Conservation (phyloP, 2,888 invertebrate species). For the Hybos culiciformis region DNA sequence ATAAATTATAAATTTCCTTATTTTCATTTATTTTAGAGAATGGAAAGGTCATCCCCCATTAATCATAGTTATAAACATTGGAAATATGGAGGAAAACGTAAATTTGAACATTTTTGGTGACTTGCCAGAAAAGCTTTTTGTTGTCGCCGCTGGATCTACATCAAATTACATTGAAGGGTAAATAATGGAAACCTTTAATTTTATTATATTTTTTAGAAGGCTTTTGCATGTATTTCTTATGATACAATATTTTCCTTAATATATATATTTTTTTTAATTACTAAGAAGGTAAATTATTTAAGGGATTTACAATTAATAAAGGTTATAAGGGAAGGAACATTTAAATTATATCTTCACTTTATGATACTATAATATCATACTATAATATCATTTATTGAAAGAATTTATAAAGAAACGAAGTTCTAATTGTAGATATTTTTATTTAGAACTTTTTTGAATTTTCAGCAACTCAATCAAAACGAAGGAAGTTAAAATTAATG, state of each 20-base stretch:
- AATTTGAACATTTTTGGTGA: constrained; percentile 42
- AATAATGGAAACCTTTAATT: too few relatives aligned
- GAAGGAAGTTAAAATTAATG: too few relatives aligned
- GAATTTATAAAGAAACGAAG: too few relatives aligned
- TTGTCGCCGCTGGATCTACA: constrained; percentile 39
- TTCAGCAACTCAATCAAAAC: too few relatives aligned
- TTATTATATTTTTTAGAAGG: background rate
- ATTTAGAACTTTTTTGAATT: too few relatives aligned
- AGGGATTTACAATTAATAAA: too few relatives aligned
- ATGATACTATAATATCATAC: too few relatives aligned
- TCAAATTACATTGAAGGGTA: constrained; percentile 41
- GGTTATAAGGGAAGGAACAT: too few relatives aligned
- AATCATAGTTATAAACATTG: constrained; percentile 45
- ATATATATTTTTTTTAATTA: background rate
- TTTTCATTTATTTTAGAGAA: constrained; percentile 16
- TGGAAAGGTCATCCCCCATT: constrained; percentile 28
- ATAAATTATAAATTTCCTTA: background rate
- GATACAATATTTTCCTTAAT: background rate
- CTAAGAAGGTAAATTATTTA: too few relatives aligned
- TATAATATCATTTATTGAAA: too few relatives aligned
- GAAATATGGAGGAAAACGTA: constrained; percentile 37
- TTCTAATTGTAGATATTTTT: too few relatives aligned
- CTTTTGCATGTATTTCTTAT: background rate
- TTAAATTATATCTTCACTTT: too few relatives aligned
- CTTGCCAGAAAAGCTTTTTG: constrained; percentile 34